phyloP scores from a whole-genome alignment of 2,113 vertebrate genomes.

The Rhabdomys dilectus region DNA sequence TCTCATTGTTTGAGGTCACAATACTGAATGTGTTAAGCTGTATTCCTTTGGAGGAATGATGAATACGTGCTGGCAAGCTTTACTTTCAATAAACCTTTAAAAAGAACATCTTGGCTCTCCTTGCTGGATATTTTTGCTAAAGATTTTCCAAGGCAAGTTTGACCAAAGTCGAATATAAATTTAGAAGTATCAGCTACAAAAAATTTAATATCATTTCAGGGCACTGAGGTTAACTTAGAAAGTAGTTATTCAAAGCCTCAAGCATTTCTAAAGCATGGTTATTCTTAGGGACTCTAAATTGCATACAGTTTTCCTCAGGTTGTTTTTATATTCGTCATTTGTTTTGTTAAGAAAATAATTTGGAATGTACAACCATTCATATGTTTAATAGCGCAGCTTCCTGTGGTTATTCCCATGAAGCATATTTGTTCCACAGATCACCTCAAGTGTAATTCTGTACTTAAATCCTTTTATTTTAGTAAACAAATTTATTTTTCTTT shows the following conservation, averaged over 20 bases:
- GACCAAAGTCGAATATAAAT: not conserved
- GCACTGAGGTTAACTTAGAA: conserved; percentile 4
- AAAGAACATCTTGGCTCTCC: conserved; percentile 8
- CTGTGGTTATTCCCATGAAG: not conserved
- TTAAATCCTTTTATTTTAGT: conserved; percentile 8
- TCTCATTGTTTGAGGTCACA: not conserved
- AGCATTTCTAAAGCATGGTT: not conserved
- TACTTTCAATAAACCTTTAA: conserved; percentile 32
- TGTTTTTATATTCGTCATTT: not conserved
- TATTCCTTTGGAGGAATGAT: not conserved
- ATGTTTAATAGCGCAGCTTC: not conserved
- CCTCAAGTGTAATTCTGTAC: not conserved
- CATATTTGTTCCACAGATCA: not conserved
- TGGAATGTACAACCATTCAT: not conserved
- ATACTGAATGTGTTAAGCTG: not conserved
- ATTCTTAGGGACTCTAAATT: not conserved
- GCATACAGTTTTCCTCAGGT: not conserved
- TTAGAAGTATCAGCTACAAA: not conserved
- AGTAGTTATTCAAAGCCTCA: not conserved
- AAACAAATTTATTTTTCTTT: not conserved
- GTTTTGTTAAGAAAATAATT: not conserved
- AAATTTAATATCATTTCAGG: not conserved
- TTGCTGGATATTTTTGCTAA: conserved; percentile 6
- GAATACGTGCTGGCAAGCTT: not conserved
- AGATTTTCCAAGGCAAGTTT: not conserved